phyloP scores from a whole-genome alignment of 92 coral and sea anemone genomes.

The Parazoanthus atlanticus region DNA sequence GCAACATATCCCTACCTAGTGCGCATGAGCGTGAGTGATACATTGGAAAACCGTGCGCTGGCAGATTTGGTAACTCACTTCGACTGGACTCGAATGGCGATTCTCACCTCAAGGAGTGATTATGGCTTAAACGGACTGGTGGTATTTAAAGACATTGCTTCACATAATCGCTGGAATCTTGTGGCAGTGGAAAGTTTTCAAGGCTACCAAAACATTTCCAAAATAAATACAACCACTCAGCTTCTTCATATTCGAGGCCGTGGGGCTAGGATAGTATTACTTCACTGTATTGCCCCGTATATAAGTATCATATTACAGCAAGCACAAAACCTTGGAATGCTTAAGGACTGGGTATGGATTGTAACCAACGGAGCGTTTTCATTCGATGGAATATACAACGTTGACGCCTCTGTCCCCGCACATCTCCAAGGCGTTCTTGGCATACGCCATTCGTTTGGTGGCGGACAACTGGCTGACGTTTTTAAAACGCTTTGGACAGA shows the following conservation, averaged over 20 bases:
- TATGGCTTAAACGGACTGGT: constrained; percentile 78
- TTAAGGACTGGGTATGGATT: constrained; percentile 86
- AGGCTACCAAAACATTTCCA: constrained; percentile 61
- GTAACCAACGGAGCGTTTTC: constrained; percentile 76
- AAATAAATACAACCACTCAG: constrained; percentile 75
- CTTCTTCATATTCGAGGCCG: constrained; percentile 74
- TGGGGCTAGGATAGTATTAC: constrained; percentile 74
- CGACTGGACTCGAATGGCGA: constrained; percentile 82
- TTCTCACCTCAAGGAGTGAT: constrained; percentile 80
- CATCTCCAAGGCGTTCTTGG: constrained; percentile 82
- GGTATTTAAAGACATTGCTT: constrained; percentile 77
- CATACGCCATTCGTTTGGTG: constrained; percentile 72
- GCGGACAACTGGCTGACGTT: constrained; percentile 51
- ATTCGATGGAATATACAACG: constrained; percentile 62
- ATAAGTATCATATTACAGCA: constrained; percentile 69
- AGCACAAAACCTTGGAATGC: constrained; percentile 80
- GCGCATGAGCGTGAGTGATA: constrained; percentile 86
- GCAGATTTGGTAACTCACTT: constrained; percentile 76
- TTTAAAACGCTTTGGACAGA: constrained; percentile 63
- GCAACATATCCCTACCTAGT: constrained; percentile 65
- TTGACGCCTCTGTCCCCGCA: constrained; percentile 58
- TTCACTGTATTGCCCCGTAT: constrained; percentile 69
- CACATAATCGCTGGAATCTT: constrained; percentile 78
- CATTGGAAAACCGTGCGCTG: constrained; percentile 68
- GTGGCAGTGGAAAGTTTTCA: constrained; percentile 82